Evolutionary conservation across 2,797 vertebrate genomes (phyloP).

Genomic region (Rhabdophis nuchalis): DNA sequence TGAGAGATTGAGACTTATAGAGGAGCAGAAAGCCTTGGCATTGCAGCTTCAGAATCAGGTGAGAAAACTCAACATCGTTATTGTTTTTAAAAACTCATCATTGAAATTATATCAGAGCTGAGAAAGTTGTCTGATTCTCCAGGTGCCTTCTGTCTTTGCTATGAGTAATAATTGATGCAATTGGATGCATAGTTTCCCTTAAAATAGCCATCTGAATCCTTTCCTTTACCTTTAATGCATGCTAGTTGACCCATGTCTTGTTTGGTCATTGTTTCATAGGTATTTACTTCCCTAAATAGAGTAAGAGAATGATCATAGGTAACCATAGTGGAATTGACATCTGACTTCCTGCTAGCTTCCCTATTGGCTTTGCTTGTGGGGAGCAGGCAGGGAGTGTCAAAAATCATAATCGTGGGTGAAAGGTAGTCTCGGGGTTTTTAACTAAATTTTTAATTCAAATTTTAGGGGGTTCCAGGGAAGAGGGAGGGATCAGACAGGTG

Average conservation of each 20-base stretch:
- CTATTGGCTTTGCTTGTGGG: background rate
- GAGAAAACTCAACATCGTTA: conserved; percentile 1
- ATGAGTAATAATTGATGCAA: background rate
- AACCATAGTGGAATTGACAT: background rate
- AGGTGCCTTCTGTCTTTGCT: background rate
- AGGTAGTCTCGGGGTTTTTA: too few species aligned
- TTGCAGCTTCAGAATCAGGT: conserved; percentile 86
- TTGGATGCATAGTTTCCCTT: background rate
- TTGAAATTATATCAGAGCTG: background rate
- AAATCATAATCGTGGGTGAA: too few species aligned
- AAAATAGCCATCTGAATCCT: background rate
- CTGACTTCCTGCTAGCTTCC: background rate
- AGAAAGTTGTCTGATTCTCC: background rate
- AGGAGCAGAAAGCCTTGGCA: conserved; percentile 86
- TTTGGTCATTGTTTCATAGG: background rate
- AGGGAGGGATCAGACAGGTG: too few species aligned
- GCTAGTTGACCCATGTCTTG: background rate
- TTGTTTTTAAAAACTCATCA: background rate
- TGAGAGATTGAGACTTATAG: conserved; percentile 86
- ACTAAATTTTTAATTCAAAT: too few species aligned
- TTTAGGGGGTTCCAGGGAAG: too few species aligned
- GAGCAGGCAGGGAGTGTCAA: background rate
- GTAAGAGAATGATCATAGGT: background rate
- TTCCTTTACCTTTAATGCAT: conserved; percentile 1
- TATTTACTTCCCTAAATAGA: background rate